Evolutionary conservation across 1,140 invertebrate genomes (phyloP).

Genomic region (Bombus sylvicola): DNA sequence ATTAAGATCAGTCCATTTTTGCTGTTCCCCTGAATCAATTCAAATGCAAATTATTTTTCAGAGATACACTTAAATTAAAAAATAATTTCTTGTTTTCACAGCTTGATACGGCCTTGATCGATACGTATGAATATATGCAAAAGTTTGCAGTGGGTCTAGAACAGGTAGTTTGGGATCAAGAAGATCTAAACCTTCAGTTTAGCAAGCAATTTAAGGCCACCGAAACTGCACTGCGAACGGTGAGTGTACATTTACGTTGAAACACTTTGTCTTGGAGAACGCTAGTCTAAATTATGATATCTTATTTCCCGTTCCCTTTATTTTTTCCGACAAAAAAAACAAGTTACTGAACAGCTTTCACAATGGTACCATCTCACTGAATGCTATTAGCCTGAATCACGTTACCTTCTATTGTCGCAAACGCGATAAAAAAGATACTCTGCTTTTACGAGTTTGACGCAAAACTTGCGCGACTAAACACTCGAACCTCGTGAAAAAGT

Average conservation of each 20-base stretch:
- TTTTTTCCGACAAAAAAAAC: conserved; percentile 1
- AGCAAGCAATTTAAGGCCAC: conserved; percentile 83
- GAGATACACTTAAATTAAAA: not conserved
- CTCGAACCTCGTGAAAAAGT: conserved; percentile 46
- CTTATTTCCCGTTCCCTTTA: not conserved
- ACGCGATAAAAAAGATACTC: conserved; percentile 67
- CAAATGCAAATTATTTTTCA: not conserved
- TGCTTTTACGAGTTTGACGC: conserved; percentile 74
- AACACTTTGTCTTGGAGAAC: too few relatives aligned
- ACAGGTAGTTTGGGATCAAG: conserved; percentile 86
- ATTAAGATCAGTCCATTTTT: too few relatives aligned
- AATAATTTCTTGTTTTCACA: conserved; percentile 73
- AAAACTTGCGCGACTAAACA: conserved; percentile 51
- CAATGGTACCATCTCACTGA: conserved; percentile 44
- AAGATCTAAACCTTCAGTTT: conserved; percentile 81
- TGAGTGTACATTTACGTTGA: conserved; percentile 73
- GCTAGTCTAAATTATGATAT: too few relatives aligned
- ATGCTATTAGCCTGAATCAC: conserved; percentile 59
- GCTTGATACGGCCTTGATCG: conserved; percentile 83
- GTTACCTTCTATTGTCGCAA: conserved; percentile 52
- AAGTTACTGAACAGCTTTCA: conserved; percentile 53
- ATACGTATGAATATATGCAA: conserved; percentile 86
- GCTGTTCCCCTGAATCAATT: too few relatives aligned
- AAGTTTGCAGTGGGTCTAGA: conserved; percentile 87
- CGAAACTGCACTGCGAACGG: conserved; percentile 83